Base-by-base conservation (phyloP, 1,140 invertebrate genomes). In the Zaprionus africanus region DNA sequence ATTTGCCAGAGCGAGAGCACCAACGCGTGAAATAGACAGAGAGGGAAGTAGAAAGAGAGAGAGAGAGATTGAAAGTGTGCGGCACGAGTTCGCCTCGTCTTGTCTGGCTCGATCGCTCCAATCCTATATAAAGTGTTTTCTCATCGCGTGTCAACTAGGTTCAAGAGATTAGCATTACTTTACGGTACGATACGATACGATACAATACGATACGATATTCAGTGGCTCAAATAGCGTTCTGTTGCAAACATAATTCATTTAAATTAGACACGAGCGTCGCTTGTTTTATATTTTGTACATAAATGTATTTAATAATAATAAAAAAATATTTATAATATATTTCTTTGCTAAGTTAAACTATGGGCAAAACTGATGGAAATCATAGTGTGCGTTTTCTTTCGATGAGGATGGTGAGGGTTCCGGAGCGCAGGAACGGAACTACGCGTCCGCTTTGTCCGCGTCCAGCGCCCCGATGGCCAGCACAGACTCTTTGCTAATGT, bases 401-500 rank as follows among this genome's bases (percentile, higher is more conserved):
- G 3, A 24, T 19, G 12, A 51, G 46, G 17, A 12, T 43, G 41
- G 2, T 15, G n/a, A 43, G 15, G 15, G 6, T 43, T n/a, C n/a
- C n/a, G n/a, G n/a, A n/a, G n/a, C n/a, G n/a, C n/a, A n/a, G n/a
- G n/a, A n/a, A n/a, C n/a, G n/a, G n/a, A n/a, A n/a, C n/a, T 71
- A 71, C 28, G 36, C 6, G 0, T 76, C 73, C 0, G 26, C 2
- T 15, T 70, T 70, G 7, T 88, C 74, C 4, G 58, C 17, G n/a
- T 82, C 81, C 2, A 17, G 59, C 43, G 54, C 61, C 17, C 69
- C 59, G 43, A 12, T 57, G 11, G 77, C 79, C 38, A 78, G 41
- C 34, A 76, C 78, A 1, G 92, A 92, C 7, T 92, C 92, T 26
- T 92, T 92, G 72, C 92, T 92, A 12, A 91, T 91, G 6, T 93